Evolutionary conservation across 64 coral and sea anemone species (phyloP), one percentile per base, ranked within the genome.

Genomic region (Montipora efflorescens): DNA sequence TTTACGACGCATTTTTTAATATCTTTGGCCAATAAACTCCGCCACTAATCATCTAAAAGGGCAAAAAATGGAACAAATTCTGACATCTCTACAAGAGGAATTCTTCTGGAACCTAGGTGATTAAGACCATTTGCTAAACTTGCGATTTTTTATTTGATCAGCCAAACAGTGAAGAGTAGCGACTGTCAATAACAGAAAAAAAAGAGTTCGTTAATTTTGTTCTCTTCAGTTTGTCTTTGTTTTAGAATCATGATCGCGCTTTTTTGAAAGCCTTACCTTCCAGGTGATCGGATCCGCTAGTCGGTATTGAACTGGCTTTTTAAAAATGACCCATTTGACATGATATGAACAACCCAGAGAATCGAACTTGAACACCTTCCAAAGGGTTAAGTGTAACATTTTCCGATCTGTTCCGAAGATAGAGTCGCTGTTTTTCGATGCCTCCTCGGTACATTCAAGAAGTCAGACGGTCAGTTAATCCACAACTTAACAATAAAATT

Each of bases 71-170:
- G 12, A 50, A 49, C 36, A 3, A 1, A 23, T 82, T n/a, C 3
- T 18, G 3, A 70, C 10, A 4, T 12, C 66, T 86, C 28, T 9
- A 7, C 11, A 23, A 72, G 2, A n/a, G 9, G 10, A 86, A 86
- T 49, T 71, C 19, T 72, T 19, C 18, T 50, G 67, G 44, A 84
- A 67, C 18, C 5, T 18, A 9, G 3, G 19, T 8, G 66, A 71
- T 71, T 47, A 71, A 71, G 28, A 48, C 71, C 19, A 19, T 49
- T 49, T 36, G 16, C 44, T 22, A 86, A 71, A 86, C 44, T 13
- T 47, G 44, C 20, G 66, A 86, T 67, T 70, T 6, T 84, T 72
- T 86, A 50, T 86, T 86, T 86, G 46, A 19, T 21, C 82, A 86
- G 82, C 82, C 49, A 86, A 21, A 67, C 14, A 47, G 61, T 84